phyloP scores from a whole-genome alignment of 2,113 vertebrate genomes.

The Cepphus grylle region DNA sequence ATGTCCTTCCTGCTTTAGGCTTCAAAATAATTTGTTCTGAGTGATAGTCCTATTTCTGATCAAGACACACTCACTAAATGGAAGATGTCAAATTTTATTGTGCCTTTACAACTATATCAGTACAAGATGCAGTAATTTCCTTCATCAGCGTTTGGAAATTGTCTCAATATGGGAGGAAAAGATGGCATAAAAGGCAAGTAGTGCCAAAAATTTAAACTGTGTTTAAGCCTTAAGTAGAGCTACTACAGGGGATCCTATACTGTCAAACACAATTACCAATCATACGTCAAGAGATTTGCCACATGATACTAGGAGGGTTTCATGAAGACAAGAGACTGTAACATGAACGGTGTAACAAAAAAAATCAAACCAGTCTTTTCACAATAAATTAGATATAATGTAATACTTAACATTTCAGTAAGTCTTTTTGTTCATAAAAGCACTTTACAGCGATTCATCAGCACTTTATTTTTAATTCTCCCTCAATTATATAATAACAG shows the following conservation, averaged over 20 bases:
- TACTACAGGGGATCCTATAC: background rate
- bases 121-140: constrained; percentile 4
- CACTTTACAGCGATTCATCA: background rate
- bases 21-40: constrained; percentile 51
- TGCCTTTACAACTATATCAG: constrained; percentile 1
- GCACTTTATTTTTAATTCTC: background rate
- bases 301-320: background rate
- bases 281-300: background rate
- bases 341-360: background rate
- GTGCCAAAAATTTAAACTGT: background rate
- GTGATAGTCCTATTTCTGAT: constrained; percentile 38
- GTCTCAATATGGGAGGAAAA: background rate
- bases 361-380: background rate
- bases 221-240: background rate
- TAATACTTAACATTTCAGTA: background rate
- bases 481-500: background rate
- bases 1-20: constrained; percentile 3
- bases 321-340: background rate
- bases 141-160: background rate
- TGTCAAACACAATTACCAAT: background rate
- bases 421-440: background rate
- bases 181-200: background rate
- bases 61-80: background rate
- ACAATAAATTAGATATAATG: background rate
- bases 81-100: constrained; percentile 35